A percentile compares a stretch with the other conserved stretches of the same genome.
Conservation (phyloP, 1,140 invertebrate species). For the Diuraphis noxia region DNA sequence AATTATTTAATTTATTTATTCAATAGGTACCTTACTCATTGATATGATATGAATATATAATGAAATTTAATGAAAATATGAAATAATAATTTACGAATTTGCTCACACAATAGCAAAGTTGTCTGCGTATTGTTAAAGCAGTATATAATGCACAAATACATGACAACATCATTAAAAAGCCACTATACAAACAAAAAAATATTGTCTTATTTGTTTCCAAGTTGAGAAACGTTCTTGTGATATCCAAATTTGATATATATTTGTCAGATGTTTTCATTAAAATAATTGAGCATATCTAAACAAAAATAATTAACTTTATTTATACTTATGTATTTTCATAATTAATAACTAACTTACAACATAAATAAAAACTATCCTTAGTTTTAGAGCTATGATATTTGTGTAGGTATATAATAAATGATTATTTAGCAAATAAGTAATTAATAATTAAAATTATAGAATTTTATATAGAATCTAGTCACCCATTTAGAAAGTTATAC, state of each 20-base stretch:
- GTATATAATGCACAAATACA: slow-evolving; percentile 25
- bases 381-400: neutral
- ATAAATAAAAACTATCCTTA: neutral
- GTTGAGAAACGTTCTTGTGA: slow-evolving; percentile 44
- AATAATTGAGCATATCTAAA: slow-evolving; percentile 36
- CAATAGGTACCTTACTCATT: neutral
- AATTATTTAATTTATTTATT: neutral
- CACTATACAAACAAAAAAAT: slow-evolving; percentile 14
- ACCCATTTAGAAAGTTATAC: no score
- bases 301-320: neutral
- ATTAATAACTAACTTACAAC: neutral
- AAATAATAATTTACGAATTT: neutral
- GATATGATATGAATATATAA: neutral
- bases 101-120: slow-evolving; percentile 37
- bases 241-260: slow-evolving; percentile 36
- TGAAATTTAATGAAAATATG: neutral
- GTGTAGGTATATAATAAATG: no score
- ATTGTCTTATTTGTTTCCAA: slow-evolving; percentile 38
- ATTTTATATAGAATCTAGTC: no score
- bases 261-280: slow-evolving; percentile 35
- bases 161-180: slow-evolving; percentile 11
- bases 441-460: no score
- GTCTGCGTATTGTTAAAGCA: slow-evolving; percentile 8
- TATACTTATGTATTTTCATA: neutral
- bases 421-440: no score